Percentiles rank a stretch among this genome's conserved stretches.
Conservation (phyloP, 2,888 invertebrate genomes). For the Daptonema setosum region DNA sequence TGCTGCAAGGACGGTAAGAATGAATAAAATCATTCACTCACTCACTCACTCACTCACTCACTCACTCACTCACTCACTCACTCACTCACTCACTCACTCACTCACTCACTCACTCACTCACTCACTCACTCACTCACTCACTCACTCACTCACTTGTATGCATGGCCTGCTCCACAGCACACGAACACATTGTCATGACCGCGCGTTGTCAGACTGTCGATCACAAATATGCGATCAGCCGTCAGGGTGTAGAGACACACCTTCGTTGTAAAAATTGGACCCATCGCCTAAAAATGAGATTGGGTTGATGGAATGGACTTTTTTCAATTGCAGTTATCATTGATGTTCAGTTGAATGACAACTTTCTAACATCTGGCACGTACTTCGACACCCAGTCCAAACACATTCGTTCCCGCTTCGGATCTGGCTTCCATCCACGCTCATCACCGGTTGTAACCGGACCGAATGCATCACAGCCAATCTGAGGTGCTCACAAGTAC, state of each 20-base stretch:
- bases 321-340: too few relatives aligned
- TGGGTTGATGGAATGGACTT: not conserved
- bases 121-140: not conserved
- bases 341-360: not conserved
- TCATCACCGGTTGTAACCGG: slow-evolving; percentile 13
- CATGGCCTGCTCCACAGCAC: not conserved
- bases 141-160: not conserved
- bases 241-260: slow-evolving; percentile 28
- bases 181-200: slow-evolving; percentile 17
- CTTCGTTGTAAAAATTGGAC: slow-evolving; percentile 24
- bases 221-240: slow-evolving; percentile 25
- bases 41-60: too few relatives aligned
- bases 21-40: too few relatives aligned
- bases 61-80: too few relatives aligned
- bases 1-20: too few relatives aligned
- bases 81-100: too few relatives aligned
- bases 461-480: slow-evolving; percentile 7
- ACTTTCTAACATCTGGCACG: slow-evolving; percentile 13
- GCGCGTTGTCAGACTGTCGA: slow-evolving; percentile 19
- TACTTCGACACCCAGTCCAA: slow-evolving; percentile 17
- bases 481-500: not conserved
- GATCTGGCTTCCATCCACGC: slow-evolving; percentile 22
- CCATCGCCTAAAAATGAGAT: slow-evolving; percentile 18
- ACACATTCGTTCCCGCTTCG: slow-evolving; percentile 17
- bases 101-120: too few relatives aligned